Evolutionary conservation across 2,888 invertebrate species (phyloP).

Genomic region (Bruchidius siliquastri): DNA sequence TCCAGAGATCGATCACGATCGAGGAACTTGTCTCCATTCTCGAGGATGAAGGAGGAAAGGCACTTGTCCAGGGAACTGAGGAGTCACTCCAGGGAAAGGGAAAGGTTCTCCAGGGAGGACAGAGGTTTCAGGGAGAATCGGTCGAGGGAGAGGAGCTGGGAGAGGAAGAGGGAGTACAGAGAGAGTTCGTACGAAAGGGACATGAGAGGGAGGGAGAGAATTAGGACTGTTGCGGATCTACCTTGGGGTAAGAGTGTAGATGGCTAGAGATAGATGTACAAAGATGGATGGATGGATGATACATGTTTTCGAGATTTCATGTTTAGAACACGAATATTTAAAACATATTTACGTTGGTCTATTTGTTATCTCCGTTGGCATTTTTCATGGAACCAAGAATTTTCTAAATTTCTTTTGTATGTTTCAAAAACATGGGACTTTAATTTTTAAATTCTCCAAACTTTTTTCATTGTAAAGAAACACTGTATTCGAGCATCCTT

Average conservation of each 20-base stretch:
- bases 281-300: too few species aligned
- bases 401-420: too few species aligned
- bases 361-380: too few species aligned
- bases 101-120: constrained; percentile 13
- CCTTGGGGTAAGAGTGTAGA: constrained; percentile 27
- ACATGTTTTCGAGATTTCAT: too few species aligned
- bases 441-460: too few species aligned
- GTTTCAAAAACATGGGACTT: too few species aligned
- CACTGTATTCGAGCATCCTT: too few species aligned
- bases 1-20: constrained; percentile 8
- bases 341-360: too few species aligned
- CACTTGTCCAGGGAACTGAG: constrained; percentile 1
- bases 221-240: constrained; percentile 32
- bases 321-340: too few species aligned
- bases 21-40: constrained; percentile 3
- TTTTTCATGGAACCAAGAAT: too few species aligned
- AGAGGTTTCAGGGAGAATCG: constrained; percentile 15
- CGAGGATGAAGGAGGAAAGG: constrained; percentile 1
- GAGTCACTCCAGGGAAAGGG: not conserved
- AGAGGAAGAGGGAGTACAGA: constrained; percentile 17
- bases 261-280: too few species aligned
- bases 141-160: constrained; percentile 23
- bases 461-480: too few species aligned
- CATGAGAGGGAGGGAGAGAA: constrained; percentile 28
- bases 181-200: constrained; percentile 32